Percentiles rank a stretch among this genome's conserved stretches.
Evolutionary conservation across 2,797 vertebrate species (phyloP).

Genomic region (Loriculus beryllinus): DNA sequence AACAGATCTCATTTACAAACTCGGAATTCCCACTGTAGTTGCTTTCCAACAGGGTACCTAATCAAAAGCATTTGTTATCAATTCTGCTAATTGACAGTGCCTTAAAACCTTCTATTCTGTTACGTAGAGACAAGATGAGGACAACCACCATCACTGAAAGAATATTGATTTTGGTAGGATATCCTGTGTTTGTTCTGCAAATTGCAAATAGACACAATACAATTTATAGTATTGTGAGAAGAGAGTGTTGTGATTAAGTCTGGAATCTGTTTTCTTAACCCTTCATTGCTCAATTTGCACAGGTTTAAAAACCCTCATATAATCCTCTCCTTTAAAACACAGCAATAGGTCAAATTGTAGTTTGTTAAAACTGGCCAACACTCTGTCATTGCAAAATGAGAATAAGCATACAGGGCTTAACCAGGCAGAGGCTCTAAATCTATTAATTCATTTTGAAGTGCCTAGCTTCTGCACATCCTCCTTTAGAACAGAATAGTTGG

Average conservation of each 20-base stretch:
- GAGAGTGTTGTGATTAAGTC: background rate
- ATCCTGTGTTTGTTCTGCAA: conserved; percentile 14
- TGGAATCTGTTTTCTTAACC: background rate
- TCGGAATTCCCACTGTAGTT: background rate
- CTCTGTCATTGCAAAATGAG: background rate
- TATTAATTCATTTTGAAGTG: background rate
- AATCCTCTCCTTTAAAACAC: background rate
- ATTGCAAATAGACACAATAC: background rate
- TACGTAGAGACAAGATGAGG: background rate
- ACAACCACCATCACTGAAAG: background rate
- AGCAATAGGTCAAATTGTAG: background rate
- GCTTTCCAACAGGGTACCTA: background rate
- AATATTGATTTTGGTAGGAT: conserved; percentile 19
- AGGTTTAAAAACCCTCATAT: background rate
- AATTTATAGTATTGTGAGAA: background rate
- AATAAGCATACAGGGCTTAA: background rate
- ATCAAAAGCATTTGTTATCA: background rate
- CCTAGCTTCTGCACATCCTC: background rate
- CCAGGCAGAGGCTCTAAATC: background rate
- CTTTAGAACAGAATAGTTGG: background rate
- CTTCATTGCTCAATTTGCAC: background rate
- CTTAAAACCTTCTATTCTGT: background rate
- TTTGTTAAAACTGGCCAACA: background rate
- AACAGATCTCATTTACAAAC: background rate
- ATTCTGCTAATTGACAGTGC: background rate